Base-by-base conservation (phyloP, 1,140 invertebrate genomes). In the Latrodectus geometricus region DNA sequence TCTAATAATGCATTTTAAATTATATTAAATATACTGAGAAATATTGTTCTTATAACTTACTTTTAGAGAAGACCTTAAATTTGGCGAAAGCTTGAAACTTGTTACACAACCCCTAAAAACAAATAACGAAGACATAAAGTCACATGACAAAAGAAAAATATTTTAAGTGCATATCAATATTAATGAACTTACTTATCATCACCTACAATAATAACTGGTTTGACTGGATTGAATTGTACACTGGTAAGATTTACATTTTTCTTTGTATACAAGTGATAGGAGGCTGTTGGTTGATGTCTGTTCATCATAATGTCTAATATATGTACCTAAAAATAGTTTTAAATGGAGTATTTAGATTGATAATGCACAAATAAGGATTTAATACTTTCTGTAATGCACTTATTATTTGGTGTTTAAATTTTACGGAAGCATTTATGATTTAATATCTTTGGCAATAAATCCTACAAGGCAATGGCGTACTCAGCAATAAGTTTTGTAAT, bases 271-370 rank as follows among this genome's bases (percentile, higher is more conserved):
- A 76, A 23, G 3, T 54, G 21, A 35, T 85, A 85, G 9, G 49
- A 76, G 9, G 73, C 74, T 11, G 82, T 85, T 15, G 82, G 65
- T 17, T 85, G 73, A 54, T 85, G 82, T 0, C 82, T 12, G 23
- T 85, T 85, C 82, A 85, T 85, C 61, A 54, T 52, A 9, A 85
- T 48, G 17, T 85, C 82, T 17, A 85, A 85, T n/a, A 85, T 85
- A 20, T 85, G 82, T 9, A 85, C 74, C 82, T 85, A 35, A 21
- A 85, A 77, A 4, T 20, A 65, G n/a, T 35, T 48, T 48, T 20
- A 35, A 35, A 35, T 35, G 35, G 5, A 35, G 5, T 35, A 35
- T 35, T 35, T 35, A 35, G 2, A 35, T 35, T 35, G 1, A 1
- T 35, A 35, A 35, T 35, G 35, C 5, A 3, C 35, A 35, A 35